Evolutionary conservation across 2,888 invertebrate species (phyloP).

Genomic region (Xestia rhomboidea): DNA sequence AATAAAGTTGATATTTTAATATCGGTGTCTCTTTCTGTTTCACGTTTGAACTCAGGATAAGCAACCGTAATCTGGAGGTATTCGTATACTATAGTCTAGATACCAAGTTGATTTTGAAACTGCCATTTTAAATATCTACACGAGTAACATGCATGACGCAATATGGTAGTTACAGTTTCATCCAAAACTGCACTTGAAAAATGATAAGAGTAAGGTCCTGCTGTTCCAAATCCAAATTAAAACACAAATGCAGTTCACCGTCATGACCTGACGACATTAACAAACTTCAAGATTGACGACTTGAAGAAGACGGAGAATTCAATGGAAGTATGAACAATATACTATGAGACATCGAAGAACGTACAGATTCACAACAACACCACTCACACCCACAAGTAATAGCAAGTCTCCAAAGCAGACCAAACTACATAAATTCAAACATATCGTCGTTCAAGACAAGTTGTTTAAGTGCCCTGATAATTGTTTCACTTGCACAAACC

Average conservation of each 20-base stretch:
- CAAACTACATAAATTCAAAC: slow-evolving; percentile 48
- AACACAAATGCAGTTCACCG: neutral
- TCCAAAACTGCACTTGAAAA: neutral
- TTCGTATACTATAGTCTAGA: neutral
- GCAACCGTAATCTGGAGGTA: neutral
- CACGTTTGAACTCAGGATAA: neutral
- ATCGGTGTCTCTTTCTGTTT: neutral
- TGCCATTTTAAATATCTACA: neutral
- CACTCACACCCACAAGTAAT: neutral
- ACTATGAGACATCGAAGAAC: neutral
- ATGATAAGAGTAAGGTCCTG: neutral
- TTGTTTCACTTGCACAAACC: slow-evolving; percentile 57
- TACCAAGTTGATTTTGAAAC: neutral
- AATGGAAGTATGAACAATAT: neutral
- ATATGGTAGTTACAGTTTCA: neutral
- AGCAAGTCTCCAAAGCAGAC: neutral
- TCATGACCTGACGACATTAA: neutral
- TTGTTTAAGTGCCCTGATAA: slow-evolving; percentile 53
- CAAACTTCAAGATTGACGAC: neutral
- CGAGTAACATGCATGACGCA: neutral
- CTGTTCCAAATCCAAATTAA: neutral
- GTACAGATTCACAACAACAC: neutral
- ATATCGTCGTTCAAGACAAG: slow-evolving; percentile 54
- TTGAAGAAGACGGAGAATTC: neutral
- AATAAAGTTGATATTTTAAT: slow-evolving; percentile 19